A percentile compares a stretch with the other conserved stretches of the same genome.
phyloP scores from a whole-genome alignment of 92 coral and sea anemone genomes.

The Hydrozoanthus gracilis region DNA sequence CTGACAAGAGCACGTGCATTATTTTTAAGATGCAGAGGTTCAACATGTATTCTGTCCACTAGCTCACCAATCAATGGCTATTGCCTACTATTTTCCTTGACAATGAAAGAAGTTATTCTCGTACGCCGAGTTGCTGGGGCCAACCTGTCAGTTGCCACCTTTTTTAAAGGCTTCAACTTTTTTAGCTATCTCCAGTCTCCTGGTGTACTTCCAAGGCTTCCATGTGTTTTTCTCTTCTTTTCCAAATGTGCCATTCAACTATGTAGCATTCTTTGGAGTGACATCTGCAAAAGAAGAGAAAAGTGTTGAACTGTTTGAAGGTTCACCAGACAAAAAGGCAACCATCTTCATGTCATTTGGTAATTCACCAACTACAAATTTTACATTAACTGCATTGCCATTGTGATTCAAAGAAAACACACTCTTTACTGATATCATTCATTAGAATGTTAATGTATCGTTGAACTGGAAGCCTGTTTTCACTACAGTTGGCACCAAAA shows the following conservation, averaged over 20 bases:
- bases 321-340: constrained; percentile 58
- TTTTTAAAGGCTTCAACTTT: constrained; percentile 47
- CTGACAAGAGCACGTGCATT: constrained; percentile 49
- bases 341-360: constrained; percentile 66
- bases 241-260: constrained; percentile 48
- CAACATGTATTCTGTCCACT: constrained; percentile 49
- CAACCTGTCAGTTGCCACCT: not conserved
- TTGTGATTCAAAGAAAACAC: constrained; percentile 31
- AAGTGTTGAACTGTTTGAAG: constrained; percentile 55
- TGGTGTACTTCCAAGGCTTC: constrained; percentile 54
- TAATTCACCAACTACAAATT: constrained; percentile 43
- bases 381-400: constrained; percentile 42
- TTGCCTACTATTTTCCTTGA: constrained; percentile 34
- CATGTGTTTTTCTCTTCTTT: constrained; percentile 40
- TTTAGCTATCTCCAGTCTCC: constrained; percentile 38
- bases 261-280: constrained; percentile 30
- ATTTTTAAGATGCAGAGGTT: constrained; percentile 54
- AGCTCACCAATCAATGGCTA: constrained; percentile 46
- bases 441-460: not conserved
- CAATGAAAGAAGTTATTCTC: constrained; percentile 38
- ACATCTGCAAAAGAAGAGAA: constrained; percentile 86
- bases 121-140: not conserved
- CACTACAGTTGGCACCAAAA: constrained; percentile 4
- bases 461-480: constrained; percentile 8
- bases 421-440: constrained; percentile 14